Percentiles rank a stretch among this genome's conserved stretches.
Evolutionary conservation across 2,888 invertebrate genomes (phyloP).

Genomic region (Aphidius colemani): DNA sequence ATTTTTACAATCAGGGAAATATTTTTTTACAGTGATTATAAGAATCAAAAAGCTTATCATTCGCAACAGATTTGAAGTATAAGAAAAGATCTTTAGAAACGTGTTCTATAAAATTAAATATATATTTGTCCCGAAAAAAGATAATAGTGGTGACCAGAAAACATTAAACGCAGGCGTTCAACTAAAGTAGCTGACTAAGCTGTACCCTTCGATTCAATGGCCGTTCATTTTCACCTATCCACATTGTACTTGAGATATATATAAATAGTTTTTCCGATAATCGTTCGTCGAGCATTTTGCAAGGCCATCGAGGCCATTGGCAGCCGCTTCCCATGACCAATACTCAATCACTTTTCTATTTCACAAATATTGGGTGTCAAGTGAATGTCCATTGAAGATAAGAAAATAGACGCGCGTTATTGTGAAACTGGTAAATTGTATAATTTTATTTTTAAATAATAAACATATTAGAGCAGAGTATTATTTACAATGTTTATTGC

Average conservation of each 20-base stretch:
- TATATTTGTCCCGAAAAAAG: slow-evolving; percentile 4
- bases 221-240: slow-evolving; percentile 43
- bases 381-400: slow-evolving; percentile 27
- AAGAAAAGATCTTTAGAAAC: not conserved
- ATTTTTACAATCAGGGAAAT: too few species aligned
- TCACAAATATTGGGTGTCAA: slow-evolving; percentile 34
- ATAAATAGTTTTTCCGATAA: slow-evolving; percentile 30
- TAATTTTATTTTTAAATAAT: too few species aligned
- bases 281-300: slow-evolving; percentile 36
- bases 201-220: slow-evolving; percentile 42
- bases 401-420: slow-evolving; percentile 12
- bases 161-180: slow-evolving; percentile 48
- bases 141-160: slow-evolving; percentile 15
- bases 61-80: too few species aligned
- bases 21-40: too few species aligned
- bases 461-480: too few species aligned
- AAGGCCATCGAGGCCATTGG: slow-evolving; percentile 27
- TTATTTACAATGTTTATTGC: too few species aligned
- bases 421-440: too few species aligned
- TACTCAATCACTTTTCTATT: slow-evolving; percentile 23
- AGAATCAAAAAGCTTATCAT: too few species aligned
- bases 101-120: not conserved
- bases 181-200: slow-evolving; percentile 50
- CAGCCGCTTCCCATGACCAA: slow-evolving; percentile 17
- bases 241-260: slow-evolving; percentile 21